Base-by-base conservation (phyloP, 2,888 invertebrate species). In the Drosophila gaucha region DNA sequence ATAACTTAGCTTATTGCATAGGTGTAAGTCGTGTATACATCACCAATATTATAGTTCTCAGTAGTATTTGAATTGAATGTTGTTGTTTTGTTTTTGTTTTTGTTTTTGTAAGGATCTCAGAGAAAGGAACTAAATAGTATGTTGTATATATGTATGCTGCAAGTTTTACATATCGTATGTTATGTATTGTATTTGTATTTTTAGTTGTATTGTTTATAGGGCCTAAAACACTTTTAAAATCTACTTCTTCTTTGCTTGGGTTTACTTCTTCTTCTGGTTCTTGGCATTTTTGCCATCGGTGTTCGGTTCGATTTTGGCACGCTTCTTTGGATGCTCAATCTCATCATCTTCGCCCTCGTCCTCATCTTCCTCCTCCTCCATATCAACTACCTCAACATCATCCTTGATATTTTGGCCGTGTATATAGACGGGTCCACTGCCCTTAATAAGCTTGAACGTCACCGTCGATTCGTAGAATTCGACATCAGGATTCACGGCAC, bases 391-490 rank as follows among this genome's bases (percentile, higher is more conserved):
- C 93, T 96, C 96, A 74, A 95, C 94, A 90, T 96, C 96, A 93
- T 96, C 95, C 80, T 95, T 95, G 82, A 96, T 93, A 91, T 96
- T 96, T 89, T 96, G 96, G 12, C 97, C 97, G 84, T 96, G 95
- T 91, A 97, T 94, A 88, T 97, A 96, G 73, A 97, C 95, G 22
- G 97, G 97, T 3, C 97, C 97, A 73, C 93, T 94, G 55, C 95
- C 95, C 93, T 95, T 94, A 74, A 95, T 93, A 65, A 97, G 93
- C 83, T 95, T 95, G 90, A 97, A 96, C 71, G 96, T 96, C 73
- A 97, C 96, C 51, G 96, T 96, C 49, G 96, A 96, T 92, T 97
- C 97, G 8, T 96, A 96, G 92, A 97, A 97, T 90, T 96, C 96
- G 71, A 97, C 94, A 91, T 97, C 96, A 62, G 96, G 93, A 90